Evolutionary conservation across 2,113 vertebrate species (phyloP).

Genomic region (Pangasianodon hypophthalmus): DNA sequence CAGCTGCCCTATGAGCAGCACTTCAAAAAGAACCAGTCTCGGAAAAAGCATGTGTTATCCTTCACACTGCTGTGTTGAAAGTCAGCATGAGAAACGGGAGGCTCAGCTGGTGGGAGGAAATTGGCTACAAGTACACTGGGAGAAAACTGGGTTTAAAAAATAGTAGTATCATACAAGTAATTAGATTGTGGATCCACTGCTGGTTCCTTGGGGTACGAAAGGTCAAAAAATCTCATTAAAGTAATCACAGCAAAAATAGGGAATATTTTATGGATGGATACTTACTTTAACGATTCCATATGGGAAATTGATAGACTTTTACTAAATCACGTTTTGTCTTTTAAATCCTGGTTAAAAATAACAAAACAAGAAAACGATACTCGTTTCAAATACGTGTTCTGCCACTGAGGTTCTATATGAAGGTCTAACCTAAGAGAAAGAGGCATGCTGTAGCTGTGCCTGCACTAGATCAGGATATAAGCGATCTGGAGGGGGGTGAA

Average conservation of each 20-base stretch:
- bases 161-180: neutral
- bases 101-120: neutral
- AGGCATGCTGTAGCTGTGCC: slow-evolving; percentile 13
- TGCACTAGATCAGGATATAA: neutral
- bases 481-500: slow-evolving; percentile 27
- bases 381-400: neutral
- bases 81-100: neutral
- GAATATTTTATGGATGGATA: neutral
- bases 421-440: slow-evolving; percentile 24
- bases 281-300: neutral
- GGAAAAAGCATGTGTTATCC: neutral
- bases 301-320: neutral
- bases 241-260: neutral
- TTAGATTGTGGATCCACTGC: neutral
- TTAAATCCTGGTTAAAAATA: neutral
- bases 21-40: neutral
- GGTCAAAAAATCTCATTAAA: neutral
- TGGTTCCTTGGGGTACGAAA: neutral
- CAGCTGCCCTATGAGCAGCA: neutral
- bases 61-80: neutral
- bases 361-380: neutral
- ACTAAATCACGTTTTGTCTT: neutral
- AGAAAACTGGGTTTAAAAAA: neutral
- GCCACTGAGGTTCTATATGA: slow-evolving; percentile 5
- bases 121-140: neutral